A percentile compares a stretch with the other conserved stretches of the same genome.
These are phyloP conservation scores for Linyphia triangularis DNA, from an alignment of 2,888 invertebrate genomes.

Conservation along the genomic window DNA sequence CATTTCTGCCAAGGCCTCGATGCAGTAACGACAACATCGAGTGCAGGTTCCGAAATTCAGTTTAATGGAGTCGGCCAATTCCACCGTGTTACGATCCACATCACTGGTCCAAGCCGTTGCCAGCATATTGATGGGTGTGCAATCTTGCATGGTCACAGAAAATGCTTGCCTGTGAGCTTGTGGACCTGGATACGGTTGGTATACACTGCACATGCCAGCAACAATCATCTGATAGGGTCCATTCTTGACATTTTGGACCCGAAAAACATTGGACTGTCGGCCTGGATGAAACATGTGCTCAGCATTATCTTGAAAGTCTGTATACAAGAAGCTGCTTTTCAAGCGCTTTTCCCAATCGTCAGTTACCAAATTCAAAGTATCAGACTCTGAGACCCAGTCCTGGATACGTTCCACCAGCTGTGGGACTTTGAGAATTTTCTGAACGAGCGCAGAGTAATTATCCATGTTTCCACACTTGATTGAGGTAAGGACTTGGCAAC, in stretches of 20 bases:
- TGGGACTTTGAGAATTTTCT: neutral
- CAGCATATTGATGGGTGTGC: neutral
- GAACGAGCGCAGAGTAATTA: neutral
- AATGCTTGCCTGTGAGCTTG: neutral
- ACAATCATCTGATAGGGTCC: neutral
- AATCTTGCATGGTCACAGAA: neutral
- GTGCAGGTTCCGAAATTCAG: neutral
- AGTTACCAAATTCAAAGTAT: neutral
- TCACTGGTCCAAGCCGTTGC: neutral
- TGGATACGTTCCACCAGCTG: neutral
- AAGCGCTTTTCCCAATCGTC: neutral
- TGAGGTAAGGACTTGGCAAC: too few species aligned
- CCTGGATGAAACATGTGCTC: neutral
- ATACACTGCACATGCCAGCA: neutral
- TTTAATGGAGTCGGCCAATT: neutral
- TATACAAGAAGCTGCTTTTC: neutral
- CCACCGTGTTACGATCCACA: neutral
- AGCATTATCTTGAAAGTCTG: neutral
- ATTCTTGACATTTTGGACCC: neutral
- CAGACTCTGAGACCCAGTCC: neutral
- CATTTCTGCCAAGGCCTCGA: neutral
- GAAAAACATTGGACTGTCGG: neutral
- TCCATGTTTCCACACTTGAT: neutral
- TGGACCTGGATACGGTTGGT: neutral
- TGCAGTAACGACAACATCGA: neutral